These are phyloP conservation scores for Orientallactaga bullata DNA, from an alignment of 2,113 vertebrate genomes.

Conservation along the genomic window DNA sequence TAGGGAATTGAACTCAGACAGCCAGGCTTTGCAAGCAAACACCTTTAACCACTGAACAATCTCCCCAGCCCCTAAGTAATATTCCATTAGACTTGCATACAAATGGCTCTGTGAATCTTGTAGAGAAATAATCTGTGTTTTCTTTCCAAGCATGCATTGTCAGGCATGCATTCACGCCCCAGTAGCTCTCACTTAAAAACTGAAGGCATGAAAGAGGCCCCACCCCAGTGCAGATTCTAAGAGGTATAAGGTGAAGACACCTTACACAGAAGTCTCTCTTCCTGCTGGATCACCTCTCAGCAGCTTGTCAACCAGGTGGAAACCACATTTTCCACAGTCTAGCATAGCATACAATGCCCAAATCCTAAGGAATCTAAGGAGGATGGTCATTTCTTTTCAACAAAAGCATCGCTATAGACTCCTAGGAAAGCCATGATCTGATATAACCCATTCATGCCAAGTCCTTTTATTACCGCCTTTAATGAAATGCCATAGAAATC, in stretches of 20 bases:
- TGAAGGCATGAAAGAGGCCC: neutral
- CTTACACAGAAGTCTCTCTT: neutral
- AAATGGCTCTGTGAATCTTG: conserved; percentile 2
- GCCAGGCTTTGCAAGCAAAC: no score
- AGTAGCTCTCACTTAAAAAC: neutral
- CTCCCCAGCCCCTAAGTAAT: neutral
- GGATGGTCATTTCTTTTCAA: neutral
- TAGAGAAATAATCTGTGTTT: conserved; percentile 1
- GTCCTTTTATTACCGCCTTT: no score
- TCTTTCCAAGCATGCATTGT: neutral
- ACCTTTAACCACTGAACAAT: no score
- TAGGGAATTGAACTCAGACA: no score
- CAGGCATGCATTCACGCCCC: no score
- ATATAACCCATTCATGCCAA: no score
- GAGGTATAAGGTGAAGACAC: neutral
- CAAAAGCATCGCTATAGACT: neutral
- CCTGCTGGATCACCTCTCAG: neutral
- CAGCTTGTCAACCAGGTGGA: neutral
- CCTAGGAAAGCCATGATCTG: neutral
- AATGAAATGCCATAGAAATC: no score
- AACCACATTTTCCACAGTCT: neutral
- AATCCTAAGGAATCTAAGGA: neutral
- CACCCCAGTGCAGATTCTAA: neutral
- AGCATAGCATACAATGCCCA: neutral
- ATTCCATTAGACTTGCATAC: neutral